phyloP scores from a whole-genome alignment of 2,797 vertebrate species.

The Coranthus polyacanthus region DNA sequence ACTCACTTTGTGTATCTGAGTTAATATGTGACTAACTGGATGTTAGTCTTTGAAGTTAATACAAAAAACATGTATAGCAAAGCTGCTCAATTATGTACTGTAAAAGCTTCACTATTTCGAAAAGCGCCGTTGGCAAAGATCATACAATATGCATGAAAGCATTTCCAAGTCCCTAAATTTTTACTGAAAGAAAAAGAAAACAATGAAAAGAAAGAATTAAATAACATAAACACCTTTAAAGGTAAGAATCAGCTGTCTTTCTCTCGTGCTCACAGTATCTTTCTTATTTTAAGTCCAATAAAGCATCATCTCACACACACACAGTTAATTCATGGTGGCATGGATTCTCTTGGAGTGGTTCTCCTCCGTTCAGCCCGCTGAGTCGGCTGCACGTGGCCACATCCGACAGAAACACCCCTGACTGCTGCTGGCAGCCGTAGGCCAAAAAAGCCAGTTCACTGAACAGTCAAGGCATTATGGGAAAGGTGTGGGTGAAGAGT shows the following conservation, averaged over 20 bases:
- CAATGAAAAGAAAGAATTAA: slow-evolving; percentile 11
- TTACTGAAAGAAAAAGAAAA: slow-evolving; percentile 18
- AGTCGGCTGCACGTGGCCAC: slow-evolving; percentile 38
- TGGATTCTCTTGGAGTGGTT: slow-evolving; percentile 43
- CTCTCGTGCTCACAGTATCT: slow-evolving; percentile 4
- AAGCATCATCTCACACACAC: slow-evolving; percentile 12
- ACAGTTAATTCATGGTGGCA: slow-evolving; percentile 42
- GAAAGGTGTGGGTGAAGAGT: slow-evolving; percentile 60
- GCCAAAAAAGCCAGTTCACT: slow-evolving; percentile 46
- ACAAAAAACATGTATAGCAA: slow-evolving; percentile 67
- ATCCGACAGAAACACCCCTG: slow-evolving; percentile 38
- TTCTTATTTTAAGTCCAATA: slow-evolving; percentile 25
- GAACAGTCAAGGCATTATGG: slow-evolving; percentile 46
- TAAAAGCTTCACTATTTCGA: slow-evolving; percentile 70
- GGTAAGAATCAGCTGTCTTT: slow-evolving; percentile 14
- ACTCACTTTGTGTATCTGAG: neutral
- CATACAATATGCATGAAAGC: slow-evolving; percentile 73
- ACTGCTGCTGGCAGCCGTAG: slow-evolving; percentile 55
- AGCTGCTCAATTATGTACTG: slow-evolving; percentile 76
- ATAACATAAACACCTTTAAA: slow-evolving; percentile 42
- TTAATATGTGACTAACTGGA: slow-evolving; percentile 8
- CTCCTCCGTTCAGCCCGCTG: slow-evolving; percentile 45
- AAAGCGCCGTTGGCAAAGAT: slow-evolving; percentile 71
- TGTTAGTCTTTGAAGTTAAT: slow-evolving; percentile 54
- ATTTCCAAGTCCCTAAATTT: slow-evolving; percentile 53